phyloP scores from a whole-genome alignment of 92 coral and sea anemone genomes.

The Umimayanthus kanabou region DNA sequence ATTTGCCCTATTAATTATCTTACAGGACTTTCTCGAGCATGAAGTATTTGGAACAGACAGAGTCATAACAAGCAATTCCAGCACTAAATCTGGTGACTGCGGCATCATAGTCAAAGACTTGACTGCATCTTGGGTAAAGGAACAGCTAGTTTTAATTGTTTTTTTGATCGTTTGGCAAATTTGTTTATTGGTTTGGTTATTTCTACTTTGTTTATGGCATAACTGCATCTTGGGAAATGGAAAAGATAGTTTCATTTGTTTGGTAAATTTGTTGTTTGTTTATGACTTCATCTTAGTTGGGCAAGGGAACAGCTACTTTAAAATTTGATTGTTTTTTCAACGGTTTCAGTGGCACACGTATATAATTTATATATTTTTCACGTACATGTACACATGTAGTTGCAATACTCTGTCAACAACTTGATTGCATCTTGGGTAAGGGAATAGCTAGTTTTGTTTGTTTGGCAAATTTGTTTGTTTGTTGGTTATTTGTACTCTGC shows the following conservation, averaged over 20 bases:
- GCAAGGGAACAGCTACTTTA: too few species aligned
- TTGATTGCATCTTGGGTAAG: slow-evolving; percentile 1
- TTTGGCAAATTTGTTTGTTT: background rate
- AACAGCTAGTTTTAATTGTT: background rate
- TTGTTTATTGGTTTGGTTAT: background rate
- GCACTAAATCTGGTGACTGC: background rate
- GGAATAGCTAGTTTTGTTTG: too few species aligned
- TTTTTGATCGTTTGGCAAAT: background rate
- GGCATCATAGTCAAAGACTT: slow-evolving; percentile 15
- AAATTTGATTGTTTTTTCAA: too few species aligned
- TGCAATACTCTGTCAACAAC: background rate
- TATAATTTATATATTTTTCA: too few species aligned
- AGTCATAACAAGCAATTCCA: background rate
- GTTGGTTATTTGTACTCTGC: background rate
- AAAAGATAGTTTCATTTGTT: too few species aligned
- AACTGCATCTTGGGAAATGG: too few species aligned
- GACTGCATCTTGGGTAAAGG: slow-evolving; percentile 27
- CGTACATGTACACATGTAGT: too few species aligned
- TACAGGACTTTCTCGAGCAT: slow-evolving; percentile 23
- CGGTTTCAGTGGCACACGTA: too few species aligned
- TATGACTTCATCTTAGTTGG: slow-evolving; percentile 25
- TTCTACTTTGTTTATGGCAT: background rate
- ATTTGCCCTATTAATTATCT: background rate
- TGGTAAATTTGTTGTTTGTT: background rate
- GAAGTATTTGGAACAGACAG: slow-evolving; percentile 20